Evolutionary conservation across 2,113 vertebrate genomes (phyloP), one percentile per base, ranked within the genome.

Genomic region (Athene cunicularia): DNA sequence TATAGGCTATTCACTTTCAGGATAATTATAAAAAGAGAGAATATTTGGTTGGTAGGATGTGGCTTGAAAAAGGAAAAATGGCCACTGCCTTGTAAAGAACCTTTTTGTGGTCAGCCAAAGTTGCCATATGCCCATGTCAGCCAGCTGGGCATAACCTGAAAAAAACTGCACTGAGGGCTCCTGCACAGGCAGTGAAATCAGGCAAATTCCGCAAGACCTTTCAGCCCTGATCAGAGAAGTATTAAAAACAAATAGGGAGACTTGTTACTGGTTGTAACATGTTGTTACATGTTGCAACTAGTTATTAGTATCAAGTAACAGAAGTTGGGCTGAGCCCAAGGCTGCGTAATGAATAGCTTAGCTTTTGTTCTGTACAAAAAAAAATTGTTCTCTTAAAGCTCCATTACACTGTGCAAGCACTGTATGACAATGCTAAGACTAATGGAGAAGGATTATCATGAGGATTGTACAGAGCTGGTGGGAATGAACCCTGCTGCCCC

Each of bases 291-390:
- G 11, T 20, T 67, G 32, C 47, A 23, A 60, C 12, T 62, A 6
- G 1, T 58, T 24, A 24, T 47, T 23, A 1, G 1, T 8, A 62
- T 39, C 11, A 19, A 7, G 8, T 53, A 58, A 68, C 2, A 7
- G 18, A 3, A 53, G 8, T 0, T 63, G 20, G 12, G 17, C 56
- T 72, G 47, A 88, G 28, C 49, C n/a, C 28, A 56, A 20, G 10
- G 15, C 26, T 64, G 18, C 10, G 1, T 30, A 68, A 72, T 35
- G 26, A 68, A 45, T 7, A 52, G 7, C 15, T 72, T 21, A 3
- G 4, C 0, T 77, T 81, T 47, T 86, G 26, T 37, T 83, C 8
- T n/a, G 4, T 20, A 14, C 27, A 41, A 26, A 39, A 39, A 13
- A 37, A 37, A 72, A 55, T 21, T 33, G 30, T 13, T 66, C 27